These are phyloP conservation scores for Polyommatus icarus DNA, from an alignment of 2,888 invertebrate species.

Conservation along the genomic window DNA sequence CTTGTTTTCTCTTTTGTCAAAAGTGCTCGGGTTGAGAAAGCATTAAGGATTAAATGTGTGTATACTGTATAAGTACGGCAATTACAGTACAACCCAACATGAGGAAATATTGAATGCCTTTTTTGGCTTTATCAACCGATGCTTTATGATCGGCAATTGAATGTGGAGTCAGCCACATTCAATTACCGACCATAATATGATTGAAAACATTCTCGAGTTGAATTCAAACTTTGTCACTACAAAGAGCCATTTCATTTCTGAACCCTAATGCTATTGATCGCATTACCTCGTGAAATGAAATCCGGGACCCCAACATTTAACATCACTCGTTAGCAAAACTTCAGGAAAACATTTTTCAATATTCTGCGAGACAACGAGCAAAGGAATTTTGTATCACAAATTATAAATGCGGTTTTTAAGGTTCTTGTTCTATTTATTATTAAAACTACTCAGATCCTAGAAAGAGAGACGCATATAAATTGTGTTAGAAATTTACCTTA, in stretches of 20 bases:
- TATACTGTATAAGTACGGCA: background rate
- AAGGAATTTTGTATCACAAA: background rate
- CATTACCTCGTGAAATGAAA: slow-evolving; percentile 49
- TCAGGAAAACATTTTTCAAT: slow-evolving; percentile 25
- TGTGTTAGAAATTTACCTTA: too few relatives aligned
- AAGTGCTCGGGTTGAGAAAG: background rate
- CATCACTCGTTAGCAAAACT: slow-evolving; percentile 42
- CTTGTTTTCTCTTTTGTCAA: background rate
- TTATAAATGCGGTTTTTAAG: background rate
- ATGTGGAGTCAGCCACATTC: too few relatives aligned
- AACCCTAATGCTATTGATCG: slow-evolving; percentile 66
- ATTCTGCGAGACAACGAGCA: slow-evolving; percentile 12
- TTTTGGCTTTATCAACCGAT: background rate
- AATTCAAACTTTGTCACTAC: slow-evolving; percentile 52
- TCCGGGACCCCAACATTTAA: slow-evolving; percentile 42
- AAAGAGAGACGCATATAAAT: too few relatives aligned
- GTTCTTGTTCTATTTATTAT: background rate
- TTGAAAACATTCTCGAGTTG: slow-evolving; percentile 16
- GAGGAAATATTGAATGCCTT: background rate
- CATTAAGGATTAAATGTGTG: background rate
- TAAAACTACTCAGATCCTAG: background rate
- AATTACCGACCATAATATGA: background rate
- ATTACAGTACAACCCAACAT: background rate
- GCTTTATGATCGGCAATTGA: background rate
- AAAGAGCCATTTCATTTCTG: slow-evolving; percentile 58